phyloP scores from a whole-genome alignment of 2,888 invertebrate species.

The Caenorhabditis sulstoni region DNA sequence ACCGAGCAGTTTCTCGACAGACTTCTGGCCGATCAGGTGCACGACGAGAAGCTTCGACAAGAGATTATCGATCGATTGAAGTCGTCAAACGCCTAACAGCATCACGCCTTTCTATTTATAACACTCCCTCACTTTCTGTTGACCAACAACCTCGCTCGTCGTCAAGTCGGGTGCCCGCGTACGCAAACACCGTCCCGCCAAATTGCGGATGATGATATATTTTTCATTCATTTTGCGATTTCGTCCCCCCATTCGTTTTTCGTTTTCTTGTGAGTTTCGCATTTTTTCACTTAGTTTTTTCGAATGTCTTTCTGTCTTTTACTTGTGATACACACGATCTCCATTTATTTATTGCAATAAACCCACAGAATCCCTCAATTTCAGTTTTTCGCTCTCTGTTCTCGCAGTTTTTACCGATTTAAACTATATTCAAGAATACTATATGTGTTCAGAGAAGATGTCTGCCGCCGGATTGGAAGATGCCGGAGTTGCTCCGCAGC shows the following conservation, averaged over 20 bases:
- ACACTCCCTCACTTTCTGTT: neutral
- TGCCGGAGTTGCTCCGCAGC: slow-evolving; percentile 61
- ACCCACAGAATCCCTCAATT: neutral
- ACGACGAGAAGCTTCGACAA: slow-evolving; percentile 34
- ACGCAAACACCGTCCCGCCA: slow-evolving; percentile 35
- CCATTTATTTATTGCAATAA: slow-evolving; percentile 37
- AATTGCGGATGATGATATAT: slow-evolving; percentile 48
- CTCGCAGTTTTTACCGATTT: neutral
- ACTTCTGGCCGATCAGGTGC: slow-evolving; percentile 59
- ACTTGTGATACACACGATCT: slow-evolving; percentile 57
- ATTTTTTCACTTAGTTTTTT: neutral
- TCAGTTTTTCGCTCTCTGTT: neutral
- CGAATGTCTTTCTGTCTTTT: slow-evolving; percentile 21
- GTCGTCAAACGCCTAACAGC: slow-evolving; percentile 17
- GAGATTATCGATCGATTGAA: slow-evolving; percentile 38
- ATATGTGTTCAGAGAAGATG: slow-evolving; percentile 27
- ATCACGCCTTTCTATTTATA: neutral
- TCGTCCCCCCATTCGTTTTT: neutral
- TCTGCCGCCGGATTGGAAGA: slow-evolving; percentile 65
- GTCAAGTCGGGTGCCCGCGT: slow-evolving; percentile 16
- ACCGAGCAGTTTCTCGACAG: slow-evolving; percentile 65
- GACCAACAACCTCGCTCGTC: slow-evolving; percentile 6
- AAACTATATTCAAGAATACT: neutral
- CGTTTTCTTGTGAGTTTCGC: neutral
- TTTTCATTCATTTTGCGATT: neutral